A percentile compares a stretch with the other conserved stretches of the same genome.
Evolutionary conservation across 92 coral and sea anemone genomes (phyloP).

Genomic region (Siderastrea radians): DNA sequence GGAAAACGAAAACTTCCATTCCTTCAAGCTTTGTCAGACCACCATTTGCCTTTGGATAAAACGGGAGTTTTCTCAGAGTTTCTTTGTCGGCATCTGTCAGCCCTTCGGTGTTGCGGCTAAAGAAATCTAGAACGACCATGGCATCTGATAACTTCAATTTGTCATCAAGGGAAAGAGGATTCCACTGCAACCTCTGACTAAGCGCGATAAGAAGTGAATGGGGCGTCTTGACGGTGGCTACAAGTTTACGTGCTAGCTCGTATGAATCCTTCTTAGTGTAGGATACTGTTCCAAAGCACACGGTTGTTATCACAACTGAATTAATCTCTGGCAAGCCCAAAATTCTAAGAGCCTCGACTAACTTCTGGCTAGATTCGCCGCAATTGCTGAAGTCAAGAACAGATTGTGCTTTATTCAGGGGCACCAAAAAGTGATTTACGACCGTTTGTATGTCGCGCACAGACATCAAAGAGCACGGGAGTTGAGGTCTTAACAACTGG

Average conservation of each 20-base stretch:
- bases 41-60: constrained; percentile 49
- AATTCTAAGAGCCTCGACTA: constrained; percentile 26
- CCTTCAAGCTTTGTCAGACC: constrained; percentile 11
- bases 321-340: constrained; percentile 68
- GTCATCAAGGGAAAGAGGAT: background rate
- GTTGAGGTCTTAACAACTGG: background rate
- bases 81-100: background rate
- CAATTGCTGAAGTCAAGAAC: constrained; percentile 28
- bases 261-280: background rate
- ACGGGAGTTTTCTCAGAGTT: constrained; percentile 55
- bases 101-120: background rate
- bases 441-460: background rate
- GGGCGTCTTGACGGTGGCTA: constrained; percentile 64
- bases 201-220: constrained; percentile 55
- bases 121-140: constrained; percentile 47
- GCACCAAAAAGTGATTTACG: constrained; percentile 60
- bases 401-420: constrained; percentile 53
- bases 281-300: background rate
- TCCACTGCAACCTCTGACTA: constrained; percentile 22
- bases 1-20: constrained; percentile 39
- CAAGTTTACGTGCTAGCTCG: constrained; percentile 45
- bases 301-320: background rate
- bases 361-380: background rate
- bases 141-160: background rate
- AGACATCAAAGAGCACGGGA: background rate